These are phyloP conservation scores for Alexandromys fortis DNA, from an alignment of 2,113 vertebrate species.

Conservation along the genomic window DNA sequence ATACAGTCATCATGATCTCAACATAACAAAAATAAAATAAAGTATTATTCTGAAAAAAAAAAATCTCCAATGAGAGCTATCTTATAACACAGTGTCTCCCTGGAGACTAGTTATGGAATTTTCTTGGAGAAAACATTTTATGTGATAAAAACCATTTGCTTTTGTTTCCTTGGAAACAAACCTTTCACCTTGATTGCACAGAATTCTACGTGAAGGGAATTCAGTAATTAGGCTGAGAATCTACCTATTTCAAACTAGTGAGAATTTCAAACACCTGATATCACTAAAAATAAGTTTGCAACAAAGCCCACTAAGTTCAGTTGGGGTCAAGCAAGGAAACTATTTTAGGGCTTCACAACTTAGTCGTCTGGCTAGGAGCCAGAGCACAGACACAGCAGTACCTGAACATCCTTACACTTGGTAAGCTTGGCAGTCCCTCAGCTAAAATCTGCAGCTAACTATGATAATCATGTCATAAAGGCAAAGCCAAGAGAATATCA, in stretches of 20 bases:
- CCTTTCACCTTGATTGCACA: constrained; percentile 82
- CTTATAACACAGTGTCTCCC: constrained; percentile 61
- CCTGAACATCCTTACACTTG: not conserved
- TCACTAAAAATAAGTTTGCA: constrained; percentile 64
- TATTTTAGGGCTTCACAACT: constrained; percentile 63
- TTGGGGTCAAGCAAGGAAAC: constrained; percentile 67
- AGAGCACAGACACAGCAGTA: not conserved
- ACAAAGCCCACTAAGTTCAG: constrained; percentile 36
- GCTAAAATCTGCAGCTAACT: not conserved
- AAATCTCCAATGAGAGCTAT: constrained; percentile 26
- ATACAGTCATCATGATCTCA: not conserved
- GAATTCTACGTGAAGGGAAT: constrained; percentile 78
- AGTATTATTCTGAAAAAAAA: constrained; percentile 35
- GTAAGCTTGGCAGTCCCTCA: constrained; percentile 30
- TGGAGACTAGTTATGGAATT: constrained; percentile 77
- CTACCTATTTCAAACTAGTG: constrained; percentile 83
- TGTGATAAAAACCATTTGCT: constrained; percentile 74
- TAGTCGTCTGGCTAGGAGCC: not conserved
- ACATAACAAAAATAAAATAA: constrained; percentile 42
- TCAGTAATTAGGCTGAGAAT: constrained; percentile 78
- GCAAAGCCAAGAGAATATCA: constrained; percentile 1
- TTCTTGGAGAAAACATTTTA: constrained; percentile 78
- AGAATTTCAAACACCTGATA: constrained; percentile 75
- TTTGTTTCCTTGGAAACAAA: constrained; percentile 91
- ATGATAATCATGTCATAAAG: not conserved